Base-by-base conservation (phyloP, 2,113 vertebrate genomes). In the Pogona vitticeps region DNA sequence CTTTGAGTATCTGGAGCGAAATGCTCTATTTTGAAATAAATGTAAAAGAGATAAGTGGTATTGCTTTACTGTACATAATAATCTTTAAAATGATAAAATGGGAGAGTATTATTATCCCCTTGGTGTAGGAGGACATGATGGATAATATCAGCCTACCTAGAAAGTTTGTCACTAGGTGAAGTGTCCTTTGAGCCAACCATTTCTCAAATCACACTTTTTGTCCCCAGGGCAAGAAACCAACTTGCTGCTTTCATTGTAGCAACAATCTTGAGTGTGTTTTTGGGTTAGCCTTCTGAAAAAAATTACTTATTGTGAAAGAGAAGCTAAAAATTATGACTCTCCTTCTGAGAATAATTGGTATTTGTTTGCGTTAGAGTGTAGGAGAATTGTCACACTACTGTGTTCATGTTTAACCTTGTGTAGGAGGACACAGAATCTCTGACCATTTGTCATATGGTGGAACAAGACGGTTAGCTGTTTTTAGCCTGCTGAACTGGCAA, bases 341-440 rank as follows among this genome's bases (percentile, higher is more conserved):
- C 40, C 52, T 26, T 28, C 73, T 56, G 26, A n/a, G 80, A 80
- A 88, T 26, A 42, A 38, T 38, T 20, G 8, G 12, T 84, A 83
- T n/a, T 17, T 38, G 73, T 36, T 70, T 12, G 71, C 84, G 28
- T 82, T 90, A 88, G 56, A n/a, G 6, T 76, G 33, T 71, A 33
- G 36, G 6, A 15, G 1, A 77, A 20, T 77, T 46, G 42, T 14
- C 72, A 36, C 23, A 38, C 70, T 8, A 2, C 3, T 23, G n/a
- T 80, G 65, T 78, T 91, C 56, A 2, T 70, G 88, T 88, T 89
- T 46, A n/a, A 1, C 56, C 67, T 86, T 71, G 70, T 84, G 80
- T 2, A 10, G 77, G 46, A n/a, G 83, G 26, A 58, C 23, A 12
- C 86, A 72, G 33, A 72, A 88, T 70, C 72, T 84, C 79, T 76